phyloP scores from a whole-genome alignment of 2,113 vertebrate species.

The Gavialis gangeticus region DNA sequence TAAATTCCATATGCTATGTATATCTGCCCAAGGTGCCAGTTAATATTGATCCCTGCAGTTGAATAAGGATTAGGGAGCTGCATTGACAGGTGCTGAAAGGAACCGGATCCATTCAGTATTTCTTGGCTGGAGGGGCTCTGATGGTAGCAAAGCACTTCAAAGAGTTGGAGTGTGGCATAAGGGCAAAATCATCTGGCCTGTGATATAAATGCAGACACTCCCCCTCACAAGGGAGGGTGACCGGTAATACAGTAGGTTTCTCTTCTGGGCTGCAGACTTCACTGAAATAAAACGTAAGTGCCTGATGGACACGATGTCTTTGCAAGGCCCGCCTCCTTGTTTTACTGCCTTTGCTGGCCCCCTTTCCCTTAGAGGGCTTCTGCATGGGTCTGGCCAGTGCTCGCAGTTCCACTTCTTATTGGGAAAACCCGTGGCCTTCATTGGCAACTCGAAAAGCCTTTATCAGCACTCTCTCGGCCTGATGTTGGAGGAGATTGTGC shows the following conservation, averaged over 20 bases:
- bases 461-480: background rate
- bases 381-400: background rate
- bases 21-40: conserved; percentile 17
- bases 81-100: background rate
- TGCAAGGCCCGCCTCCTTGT: background rate
- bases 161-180: background rate
- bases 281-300: background rate
- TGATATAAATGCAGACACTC: background rate
- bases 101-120: background rate
- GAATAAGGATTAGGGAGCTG: conserved; percentile 39
- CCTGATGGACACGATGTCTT: background rate
- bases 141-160: background rate
- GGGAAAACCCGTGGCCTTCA: background rate
- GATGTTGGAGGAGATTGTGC: background rate
- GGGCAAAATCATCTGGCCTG: background rate
- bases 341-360: background rate
- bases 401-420: background rate
- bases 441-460: background rate
- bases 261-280: background rate
- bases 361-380: background rate
- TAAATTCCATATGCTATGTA: background rate
- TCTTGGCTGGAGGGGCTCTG: background rate
- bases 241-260: background rate
- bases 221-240: background rate
- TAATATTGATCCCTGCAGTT: conserved; percentile 11